Conservation (phyloP, 2,113 vertebrate species). For the Sebastes schlegelii region DNA sequence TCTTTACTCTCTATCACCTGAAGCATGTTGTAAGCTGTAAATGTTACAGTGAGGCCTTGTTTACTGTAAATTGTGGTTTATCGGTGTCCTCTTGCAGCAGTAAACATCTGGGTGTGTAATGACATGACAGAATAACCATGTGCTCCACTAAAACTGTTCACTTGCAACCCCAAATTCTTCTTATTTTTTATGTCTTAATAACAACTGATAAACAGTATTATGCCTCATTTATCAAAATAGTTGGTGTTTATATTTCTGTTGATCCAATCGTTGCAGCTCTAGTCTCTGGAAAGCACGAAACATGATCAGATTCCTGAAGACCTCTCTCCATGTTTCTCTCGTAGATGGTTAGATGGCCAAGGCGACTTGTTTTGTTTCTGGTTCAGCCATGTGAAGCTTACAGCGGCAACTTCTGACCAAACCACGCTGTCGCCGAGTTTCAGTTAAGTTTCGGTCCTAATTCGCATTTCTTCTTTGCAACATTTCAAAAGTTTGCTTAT, state of each 20-base stretch:
- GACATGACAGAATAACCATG: neutral
- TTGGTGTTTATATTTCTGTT: no score
- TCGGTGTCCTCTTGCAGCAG: neutral
- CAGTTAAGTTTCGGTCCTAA: no score
- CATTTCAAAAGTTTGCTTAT: neutral
- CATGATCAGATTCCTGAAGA: no score
- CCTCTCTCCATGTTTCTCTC: no score
- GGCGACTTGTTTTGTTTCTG: neutral
- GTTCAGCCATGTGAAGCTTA: neutral
- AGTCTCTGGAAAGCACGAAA: no score
- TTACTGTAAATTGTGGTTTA: conserved; percentile 2
- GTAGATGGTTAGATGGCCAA: neutral
- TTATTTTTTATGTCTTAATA: neutral
- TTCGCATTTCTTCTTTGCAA: no score
- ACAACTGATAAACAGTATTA: no score
- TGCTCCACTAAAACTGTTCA: neutral
- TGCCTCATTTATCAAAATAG: no score
- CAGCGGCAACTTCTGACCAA: neutral
- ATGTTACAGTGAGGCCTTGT: neutral
- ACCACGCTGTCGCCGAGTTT: no score
- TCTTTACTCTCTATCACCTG: neutral
- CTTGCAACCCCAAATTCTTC: neutral
- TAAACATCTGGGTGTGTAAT: neutral
- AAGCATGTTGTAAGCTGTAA: conserved; percentile 2
- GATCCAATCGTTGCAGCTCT: no score